A percentile compares a stretch with the other conserved stretches of the same genome.
phyloP scores from a whole-genome alignment of 2,113 vertebrate species.

The Dissostichus mawsoni region DNA sequence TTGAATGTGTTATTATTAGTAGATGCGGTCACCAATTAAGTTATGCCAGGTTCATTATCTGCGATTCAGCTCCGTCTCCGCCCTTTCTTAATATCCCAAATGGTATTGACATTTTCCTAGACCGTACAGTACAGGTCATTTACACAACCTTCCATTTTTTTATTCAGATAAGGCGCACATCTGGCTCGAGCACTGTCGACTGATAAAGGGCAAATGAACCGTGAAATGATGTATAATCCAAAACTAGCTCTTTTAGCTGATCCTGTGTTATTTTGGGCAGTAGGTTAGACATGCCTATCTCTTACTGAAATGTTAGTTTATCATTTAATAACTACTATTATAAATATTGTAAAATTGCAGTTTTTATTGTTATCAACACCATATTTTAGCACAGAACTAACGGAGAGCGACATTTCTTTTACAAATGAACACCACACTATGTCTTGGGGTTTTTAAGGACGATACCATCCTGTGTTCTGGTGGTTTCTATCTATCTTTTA shows the following conservation, averaged over 20 bases:
- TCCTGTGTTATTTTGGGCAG: background rate
- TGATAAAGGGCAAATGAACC: constrained; percentile 31
- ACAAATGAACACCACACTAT: too few species aligned
- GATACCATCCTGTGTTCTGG: background rate
- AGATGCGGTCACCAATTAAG: background rate
- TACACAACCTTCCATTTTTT: background rate
- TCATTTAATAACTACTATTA: background rate
- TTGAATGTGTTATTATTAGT: too few species aligned
- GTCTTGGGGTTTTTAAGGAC: too few species aligned
- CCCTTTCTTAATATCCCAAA: constrained; percentile 31
- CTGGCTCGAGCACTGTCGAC: background rate
- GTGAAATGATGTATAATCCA: constrained; percentile 33
- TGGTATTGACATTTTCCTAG: constrained; percentile 56
- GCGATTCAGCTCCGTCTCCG: background rate
- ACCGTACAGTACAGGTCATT: constrained; percentile 6
- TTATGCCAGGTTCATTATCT: background rate
- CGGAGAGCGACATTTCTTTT: background rate
- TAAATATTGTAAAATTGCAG: background rate
- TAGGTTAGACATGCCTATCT: background rate
- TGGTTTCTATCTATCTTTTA: too few species aligned
- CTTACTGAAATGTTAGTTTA: background rate
- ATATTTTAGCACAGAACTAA: background rate
- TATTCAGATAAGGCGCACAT: background rate
- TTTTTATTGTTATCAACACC: background rate
- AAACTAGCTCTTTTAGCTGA: background rate